Percentiles rank a stretch among this genome's conserved stretches.
Conservation (phyloP, 2,113 vertebrate genomes). For the Poeciliopsis occidentalis region DNA sequence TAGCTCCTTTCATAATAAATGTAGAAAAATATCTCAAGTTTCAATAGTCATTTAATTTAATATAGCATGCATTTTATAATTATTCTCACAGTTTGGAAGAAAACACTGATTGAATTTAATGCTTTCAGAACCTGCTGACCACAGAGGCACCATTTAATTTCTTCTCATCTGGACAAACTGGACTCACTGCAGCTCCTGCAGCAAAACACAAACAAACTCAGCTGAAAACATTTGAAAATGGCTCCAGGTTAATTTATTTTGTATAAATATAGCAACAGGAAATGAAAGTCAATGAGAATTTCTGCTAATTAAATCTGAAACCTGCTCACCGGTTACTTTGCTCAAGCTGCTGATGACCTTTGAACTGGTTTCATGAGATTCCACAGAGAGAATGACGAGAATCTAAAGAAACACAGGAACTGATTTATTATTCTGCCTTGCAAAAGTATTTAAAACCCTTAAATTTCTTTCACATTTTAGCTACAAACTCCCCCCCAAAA, state of each 20-base stretch:
- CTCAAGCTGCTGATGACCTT: slow-evolving; percentile 75
- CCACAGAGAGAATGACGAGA: slow-evolving; percentile 70
- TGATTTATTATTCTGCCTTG: background rate
- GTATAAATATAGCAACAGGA: background rate
- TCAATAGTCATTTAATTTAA: background rate
- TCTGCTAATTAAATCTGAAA: background rate
- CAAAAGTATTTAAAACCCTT: background rate
- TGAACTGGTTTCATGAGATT: slow-evolving; percentile 72
- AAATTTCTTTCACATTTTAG: background rate
- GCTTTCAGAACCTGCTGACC: slow-evolving; percentile 68
- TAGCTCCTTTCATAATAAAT: no score
- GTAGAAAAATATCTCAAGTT: background rate
- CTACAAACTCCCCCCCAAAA: background rate
- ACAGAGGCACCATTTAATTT: slow-evolving; percentile 67
- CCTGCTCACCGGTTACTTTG: slow-evolving; percentile 80
- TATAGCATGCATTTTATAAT: no score
- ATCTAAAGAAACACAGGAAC: slow-evolving; percentile 62
- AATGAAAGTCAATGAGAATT: background rate
- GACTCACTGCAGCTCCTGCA: slow-evolving; percentile 56
- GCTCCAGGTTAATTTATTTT: background rate
- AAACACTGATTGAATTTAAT: background rate
- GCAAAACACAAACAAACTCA: background rate
- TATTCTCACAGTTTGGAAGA: no score
- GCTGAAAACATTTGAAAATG: background rate
- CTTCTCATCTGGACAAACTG: slow-evolving; percentile 53